Evolutionary conservation across 1,140 invertebrate species (phyloP).

Genomic region (Caenorhabditis inopinata): DNA sequence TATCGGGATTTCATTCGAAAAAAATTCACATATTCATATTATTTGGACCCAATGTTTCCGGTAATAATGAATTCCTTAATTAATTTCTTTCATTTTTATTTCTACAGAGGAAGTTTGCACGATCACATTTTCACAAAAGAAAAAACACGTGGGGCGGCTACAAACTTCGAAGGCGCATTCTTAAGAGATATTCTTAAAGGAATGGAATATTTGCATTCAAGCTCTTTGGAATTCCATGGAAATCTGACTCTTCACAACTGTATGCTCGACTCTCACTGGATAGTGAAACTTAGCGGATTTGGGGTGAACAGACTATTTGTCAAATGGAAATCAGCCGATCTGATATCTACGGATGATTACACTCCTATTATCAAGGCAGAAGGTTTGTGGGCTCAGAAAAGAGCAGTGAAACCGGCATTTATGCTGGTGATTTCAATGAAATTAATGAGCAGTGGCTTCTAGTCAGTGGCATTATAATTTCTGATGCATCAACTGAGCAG

Average conservation of each 20-base stretch:
- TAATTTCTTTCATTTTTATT: not conserved
- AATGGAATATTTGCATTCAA: slow-evolving; percentile 45
- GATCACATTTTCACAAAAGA: slow-evolving; percentile 41
- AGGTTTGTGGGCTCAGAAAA: not conserved
- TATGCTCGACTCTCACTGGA: slow-evolving; percentile 49
- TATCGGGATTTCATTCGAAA: slow-evolving; percentile 38
- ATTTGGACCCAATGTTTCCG: slow-evolving; percentile 34
- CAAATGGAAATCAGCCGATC: slow-evolving; percentile 27
- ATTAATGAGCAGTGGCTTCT: too few relatives aligned
- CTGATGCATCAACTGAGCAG: too few relatives aligned
- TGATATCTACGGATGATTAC: slow-evolving; percentile 8
- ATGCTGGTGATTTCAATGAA: too few relatives aligned
- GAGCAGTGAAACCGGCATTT: too few relatives aligned
- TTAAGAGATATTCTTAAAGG: slow-evolving; percentile 50
- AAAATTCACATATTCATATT: slow-evolving; percentile 7
- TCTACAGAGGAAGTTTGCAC: slow-evolving; percentile 42
- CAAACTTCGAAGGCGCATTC: slow-evolving; percentile 47
- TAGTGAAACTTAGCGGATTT: slow-evolving; percentile 47
- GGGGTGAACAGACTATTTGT: slow-evolving; percentile 29
- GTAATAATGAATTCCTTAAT: not conserved
- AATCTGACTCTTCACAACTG: slow-evolving; percentile 41
- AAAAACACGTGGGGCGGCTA: slow-evolving; percentile 26
- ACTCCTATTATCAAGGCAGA: not conserved
- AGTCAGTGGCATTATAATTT: too few relatives aligned
- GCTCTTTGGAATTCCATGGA: slow-evolving; percentile 44